Conservation (phyloP, 2,113 vertebrate genomes). For the Acrocephalus kingi region DNA sequence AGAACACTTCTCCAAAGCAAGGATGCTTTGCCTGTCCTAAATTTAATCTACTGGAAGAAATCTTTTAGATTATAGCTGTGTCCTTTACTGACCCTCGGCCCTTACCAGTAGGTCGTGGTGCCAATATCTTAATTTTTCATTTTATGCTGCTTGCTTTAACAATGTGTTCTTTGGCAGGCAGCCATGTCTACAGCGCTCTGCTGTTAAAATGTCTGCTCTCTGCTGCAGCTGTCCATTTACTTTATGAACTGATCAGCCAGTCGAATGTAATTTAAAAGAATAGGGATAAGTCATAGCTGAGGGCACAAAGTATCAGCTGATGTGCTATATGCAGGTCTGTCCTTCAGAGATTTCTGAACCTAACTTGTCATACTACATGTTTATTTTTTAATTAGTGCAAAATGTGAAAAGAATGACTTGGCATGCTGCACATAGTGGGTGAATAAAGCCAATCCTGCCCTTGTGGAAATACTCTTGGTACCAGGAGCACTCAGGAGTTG, state of each 20-base stretch:
- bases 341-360: constrained; percentile 28
- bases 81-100: constrained; percentile 43
- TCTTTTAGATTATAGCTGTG: constrained; percentile 34
- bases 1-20: constrained; percentile 11
- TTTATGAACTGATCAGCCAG: constrained; percentile 42
- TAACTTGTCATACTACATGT: background rate
- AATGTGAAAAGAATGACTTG: background rate
- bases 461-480: background rate
- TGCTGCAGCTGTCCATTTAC: constrained; percentile 53
- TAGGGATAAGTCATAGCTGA: constrained; percentile 2
- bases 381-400: constrained; percentile 12
- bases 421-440: background rate
- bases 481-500: background rate
- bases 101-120: constrained; percentile 21
- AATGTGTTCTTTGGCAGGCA: constrained; percentile 58
- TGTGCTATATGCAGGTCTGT: background rate
- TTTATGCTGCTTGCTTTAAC: constrained; percentile 58
- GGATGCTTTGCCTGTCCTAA: constrained; percentile 44
- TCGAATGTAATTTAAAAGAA: constrained; percentile 25
- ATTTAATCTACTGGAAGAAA: constrained; percentile 61
- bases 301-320: background rate
- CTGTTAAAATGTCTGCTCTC: constrained; percentile 40
- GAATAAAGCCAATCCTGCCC: background rate
- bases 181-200: constrained; percentile 15
- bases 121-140: constrained; percentile 58